Conservation (phyloP, 2,797 vertebrate genomes). For the Sebastes taczanowskii region DNA sequence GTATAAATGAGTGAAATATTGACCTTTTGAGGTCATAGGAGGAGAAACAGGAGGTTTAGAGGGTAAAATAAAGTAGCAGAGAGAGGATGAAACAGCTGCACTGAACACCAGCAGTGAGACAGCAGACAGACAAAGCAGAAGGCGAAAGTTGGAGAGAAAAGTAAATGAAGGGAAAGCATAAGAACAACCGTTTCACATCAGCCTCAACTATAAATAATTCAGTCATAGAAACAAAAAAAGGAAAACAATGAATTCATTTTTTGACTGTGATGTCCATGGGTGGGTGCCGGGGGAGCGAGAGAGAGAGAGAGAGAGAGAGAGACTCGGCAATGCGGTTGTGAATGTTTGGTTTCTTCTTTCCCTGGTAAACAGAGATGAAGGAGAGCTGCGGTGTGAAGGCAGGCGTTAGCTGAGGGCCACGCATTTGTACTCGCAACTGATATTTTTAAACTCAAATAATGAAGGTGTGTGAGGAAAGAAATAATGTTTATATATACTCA, state of each 20-base stretch:
- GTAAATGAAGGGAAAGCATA: slow-evolving; percentile 47
- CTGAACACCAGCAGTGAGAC: slow-evolving; percentile 2
- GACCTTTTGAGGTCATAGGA: background rate
- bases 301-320: slow-evolving; percentile 42
- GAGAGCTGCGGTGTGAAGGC: slow-evolving; percentile 28
- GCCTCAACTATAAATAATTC: slow-evolving; percentile 74
- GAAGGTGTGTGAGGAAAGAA: background rate
- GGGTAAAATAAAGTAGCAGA: background rate
- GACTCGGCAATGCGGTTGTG: slow-evolving; percentile 31
- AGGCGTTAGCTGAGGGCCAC: slow-evolving; percentile 41
- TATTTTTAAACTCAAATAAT: slow-evolving; percentile 29
- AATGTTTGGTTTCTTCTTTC: slow-evolving; percentile 61
- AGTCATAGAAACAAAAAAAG: slow-evolving; percentile 54
- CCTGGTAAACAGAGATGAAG: slow-evolving; percentile 61
- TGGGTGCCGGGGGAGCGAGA: slow-evolving; percentile 46
- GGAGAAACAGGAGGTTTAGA: background rate
- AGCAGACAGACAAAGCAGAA: background rate
- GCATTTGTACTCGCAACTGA: slow-evolving; percentile 24
- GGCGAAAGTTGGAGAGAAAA: slow-evolving; percentile 17
- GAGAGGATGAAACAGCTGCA: slow-evolving; percentile 5
- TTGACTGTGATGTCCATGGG: slow-evolving; percentile 59
- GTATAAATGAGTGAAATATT: background rate
- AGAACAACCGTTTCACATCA: slow-evolving; percentile 57
- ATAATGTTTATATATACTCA: background rate
- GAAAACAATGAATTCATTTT: slow-evolving; percentile 63